Evolutionary conservation across 2,797 vertebrate genomes (phyloP), one percentile per base, ranked within the genome.

Genomic region (Molossus alvarezi): DNA sequence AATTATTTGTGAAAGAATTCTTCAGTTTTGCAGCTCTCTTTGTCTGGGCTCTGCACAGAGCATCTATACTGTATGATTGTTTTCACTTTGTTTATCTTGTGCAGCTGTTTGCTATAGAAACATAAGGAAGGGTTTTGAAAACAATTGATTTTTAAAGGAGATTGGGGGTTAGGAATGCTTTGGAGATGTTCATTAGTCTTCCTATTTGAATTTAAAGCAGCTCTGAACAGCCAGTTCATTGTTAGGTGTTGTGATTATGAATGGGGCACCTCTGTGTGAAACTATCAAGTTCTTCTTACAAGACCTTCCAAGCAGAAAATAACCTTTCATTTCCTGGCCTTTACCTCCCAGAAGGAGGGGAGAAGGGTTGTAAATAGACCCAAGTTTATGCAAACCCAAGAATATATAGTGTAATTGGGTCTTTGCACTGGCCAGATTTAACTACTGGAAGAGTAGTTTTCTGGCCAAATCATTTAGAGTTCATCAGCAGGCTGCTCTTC

Each of bases 281-380:
- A 94, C 95, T 83, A 92, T 88, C 79, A 96, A 80, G 83, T 96
- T 97, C 91, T 92, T 95, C 89, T 96, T 97, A 95, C 58, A 92
- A 96, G 96, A 94, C 53, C 96, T 96, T 97, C 83, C 97, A 96
- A 95, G 97, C 88, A 95, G 95, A 97, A 98, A 97, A 95, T 87
- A 97, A 97, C 86, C 96, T 95, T 97, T 96, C 90, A 92, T 92
- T 95, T 96, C 82, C 86, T 81, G 83, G 95, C 33, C 62, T 97
- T 96, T 77, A 77, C 86, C 95, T 95, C 95, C 90, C 94, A 83
- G 88, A 92, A 93, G 15, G 20, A 53, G 48, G 81, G 65, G 45
- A 58, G 37, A 79, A 65, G 15, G 64, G 18, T 88, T 83, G 58
- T 69, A 92, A 96, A 95, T 88, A 92, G 95, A 83, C 33, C 29